A percentile compares a stretch with the other conserved stretches of the same genome.
These are phyloP conservation scores for Phasia obesa DNA, from an alignment of 2,888 invertebrate genomes.

Conservation along the genomic window DNA sequence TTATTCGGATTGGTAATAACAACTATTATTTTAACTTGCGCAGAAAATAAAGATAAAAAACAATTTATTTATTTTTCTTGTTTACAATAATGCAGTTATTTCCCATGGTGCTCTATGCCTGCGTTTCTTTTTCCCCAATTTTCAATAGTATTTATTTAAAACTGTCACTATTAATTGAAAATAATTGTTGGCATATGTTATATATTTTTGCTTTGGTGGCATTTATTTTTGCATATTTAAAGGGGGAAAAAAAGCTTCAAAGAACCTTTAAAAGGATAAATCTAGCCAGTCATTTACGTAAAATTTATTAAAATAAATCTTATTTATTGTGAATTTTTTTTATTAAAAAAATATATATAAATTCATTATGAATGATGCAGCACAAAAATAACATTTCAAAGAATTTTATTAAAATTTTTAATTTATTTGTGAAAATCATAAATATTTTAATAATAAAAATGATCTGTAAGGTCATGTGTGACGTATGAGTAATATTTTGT, in stretches of 20 bases:
- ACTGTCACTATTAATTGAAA: slow-evolving; percentile 67
- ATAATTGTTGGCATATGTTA: slow-evolving; percentile 65
- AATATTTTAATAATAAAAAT: slow-evolving; percentile 22
- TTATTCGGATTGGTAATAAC: too few relatives aligned
- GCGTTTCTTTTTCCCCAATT: background rate
- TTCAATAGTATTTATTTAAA: slow-evolving; percentile 47
- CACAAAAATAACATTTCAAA: background rate
- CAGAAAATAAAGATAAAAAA: too few relatives aligned
- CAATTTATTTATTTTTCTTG: background rate
- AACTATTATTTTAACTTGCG: too few relatives aligned
- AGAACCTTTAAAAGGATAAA: slow-evolving; percentile 24
- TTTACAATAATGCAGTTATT: background rate
- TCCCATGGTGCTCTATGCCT: background rate
- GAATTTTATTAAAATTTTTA: background rate
- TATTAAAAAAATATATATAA: slow-evolving; percentile 1
- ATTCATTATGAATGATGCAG: slow-evolving; percentile 11
- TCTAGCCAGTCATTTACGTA: slow-evolving; percentile 12
- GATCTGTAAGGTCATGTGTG: background rate
- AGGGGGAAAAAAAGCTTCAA: slow-evolving; percentile 7
- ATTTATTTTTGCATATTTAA: slow-evolving; percentile 32
- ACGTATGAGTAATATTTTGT: slow-evolving; percentile 20
- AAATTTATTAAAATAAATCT: slow-evolving; percentile 31
- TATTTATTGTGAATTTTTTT: slow-evolving; percentile 12
- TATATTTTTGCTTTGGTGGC: slow-evolving; percentile 16
- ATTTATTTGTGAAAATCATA: background rate